A percentile compares a stretch with the other conserved stretches of the same genome.
phyloP scores from a whole-genome alignment of 2,888 invertebrate species.

The Archips crataeganus region DNA sequence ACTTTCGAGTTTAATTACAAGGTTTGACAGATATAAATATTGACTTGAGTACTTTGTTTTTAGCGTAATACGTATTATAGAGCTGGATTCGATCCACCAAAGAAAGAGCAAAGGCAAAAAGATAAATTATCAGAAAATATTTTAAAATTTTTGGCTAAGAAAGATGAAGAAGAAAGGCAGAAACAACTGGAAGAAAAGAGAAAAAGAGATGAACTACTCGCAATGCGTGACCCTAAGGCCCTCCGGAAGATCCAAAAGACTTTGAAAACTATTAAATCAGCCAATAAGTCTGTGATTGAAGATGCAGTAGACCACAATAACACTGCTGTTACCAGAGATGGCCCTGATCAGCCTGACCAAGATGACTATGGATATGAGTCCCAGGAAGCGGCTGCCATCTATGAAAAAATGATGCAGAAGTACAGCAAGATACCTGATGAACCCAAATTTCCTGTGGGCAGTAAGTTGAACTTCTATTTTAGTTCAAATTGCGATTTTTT shows the following conservation, averaged over 20 bases:
- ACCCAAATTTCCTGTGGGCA: slow-evolving; percentile 87
- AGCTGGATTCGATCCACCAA: slow-evolving; percentile 93
- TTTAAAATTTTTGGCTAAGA: slow-evolving; percentile 92
- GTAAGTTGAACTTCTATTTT: slow-evolving; percentile 58
- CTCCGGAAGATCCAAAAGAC: slow-evolving; percentile 91
- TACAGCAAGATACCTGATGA: slow-evolving; percentile 90
- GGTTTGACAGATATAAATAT: slow-evolving; percentile 27
- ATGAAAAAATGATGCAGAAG: slow-evolving; percentile 94
- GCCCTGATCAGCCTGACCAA: slow-evolving; percentile 93
- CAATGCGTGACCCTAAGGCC: slow-evolving; percentile 90
- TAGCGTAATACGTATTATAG: slow-evolving; percentile 88
- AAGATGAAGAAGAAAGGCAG: slow-evolving; percentile 91
- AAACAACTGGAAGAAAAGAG: slow-evolving; percentile 87
- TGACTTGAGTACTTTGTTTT: slow-evolving; percentile 48
- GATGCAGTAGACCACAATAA: slow-evolving; percentile 92
- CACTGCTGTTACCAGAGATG: slow-evolving; percentile 90
- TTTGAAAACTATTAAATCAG: slow-evolving; percentile 95
- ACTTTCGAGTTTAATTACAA: slow-evolving; percentile 34
- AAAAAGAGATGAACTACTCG: slow-evolving; percentile 88
- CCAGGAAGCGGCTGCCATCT: slow-evolving; percentile 92
- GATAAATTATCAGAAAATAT: slow-evolving; percentile 91
- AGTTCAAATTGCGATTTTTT: background rate
- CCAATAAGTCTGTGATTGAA: slow-evolving; percentile 93
- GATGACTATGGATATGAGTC: slow-evolving; percentile 97
- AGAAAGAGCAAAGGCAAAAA: slow-evolving; percentile 90